Evolutionary conservation across 2,797 vertebrate species (phyloP), one percentile per base, ranked within the genome.

Genomic region (Chaenodraco wilsoni): DNA sequence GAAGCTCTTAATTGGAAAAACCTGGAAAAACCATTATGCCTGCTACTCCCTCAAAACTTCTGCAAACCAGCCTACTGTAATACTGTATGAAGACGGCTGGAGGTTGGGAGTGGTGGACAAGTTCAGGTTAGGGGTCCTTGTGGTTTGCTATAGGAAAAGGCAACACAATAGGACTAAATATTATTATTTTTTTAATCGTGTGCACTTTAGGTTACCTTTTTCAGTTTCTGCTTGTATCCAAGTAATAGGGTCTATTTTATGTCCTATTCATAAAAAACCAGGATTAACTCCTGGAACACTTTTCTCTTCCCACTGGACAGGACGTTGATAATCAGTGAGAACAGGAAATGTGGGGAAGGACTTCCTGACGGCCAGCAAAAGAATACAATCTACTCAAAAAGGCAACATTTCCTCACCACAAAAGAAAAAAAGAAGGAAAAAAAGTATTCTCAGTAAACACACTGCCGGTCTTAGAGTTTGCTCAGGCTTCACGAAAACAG

Each of bases 1-100:
- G 74, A 89, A 76, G 79, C 74, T 77, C 91, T 84, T 95, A 95
- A 96, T 94, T 95, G 93, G 92, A 95, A 96, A 96, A 95, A 95
- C 83, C 93, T 95, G 95, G 92, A 83, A 75, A 67, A 90, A 79
- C 44, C 74, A 88, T 84, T 84, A 51, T 46, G 81, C 45, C 69
- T 78, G 66, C 45, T 71, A 85, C 68, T 85, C 46, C 31, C 62
- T 74, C 67, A 71, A 71, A 27, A 27, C 33, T 9, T 69, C 33
- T 57, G 63, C 13, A 81, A 72, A 79, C 54, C 62, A 52, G 65
- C 70, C 63, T 78, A 75, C 65, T 86, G 43, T 51, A 66, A 65
- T 67, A 23, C 23, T 23, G 23, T 23, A 40, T 65, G 46, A 80
- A 51, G 72, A 48, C 46, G 62, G 46, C 15, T 16, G n/a, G 19